A percentile compares a stretch with the other conserved stretches of the same genome.
Conservation (phyloP, 2,797 vertebrate species). For the Sus cebifrons region DNA sequence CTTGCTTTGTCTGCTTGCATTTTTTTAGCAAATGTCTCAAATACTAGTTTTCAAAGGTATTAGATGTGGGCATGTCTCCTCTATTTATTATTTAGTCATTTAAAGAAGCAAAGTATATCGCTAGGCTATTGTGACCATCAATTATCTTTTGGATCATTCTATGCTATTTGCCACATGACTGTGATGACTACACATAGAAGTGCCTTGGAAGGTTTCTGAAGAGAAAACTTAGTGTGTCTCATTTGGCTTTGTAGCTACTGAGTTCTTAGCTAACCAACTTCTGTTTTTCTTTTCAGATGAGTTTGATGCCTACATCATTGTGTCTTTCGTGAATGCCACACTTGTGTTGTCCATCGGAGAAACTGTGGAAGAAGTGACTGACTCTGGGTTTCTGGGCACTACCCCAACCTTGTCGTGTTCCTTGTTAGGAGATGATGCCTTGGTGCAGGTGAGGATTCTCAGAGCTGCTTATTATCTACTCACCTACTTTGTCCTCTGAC, state of each 20-base stretch:
- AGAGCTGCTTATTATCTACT: neutral
- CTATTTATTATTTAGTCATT: neutral
- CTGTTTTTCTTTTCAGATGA: conserved; percentile 93
- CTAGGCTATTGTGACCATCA: neutral
- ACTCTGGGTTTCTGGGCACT: conserved; percentile 98
- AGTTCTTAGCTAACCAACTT: conserved; percentile 62
- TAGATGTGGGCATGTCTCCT: conserved; percentile 21
- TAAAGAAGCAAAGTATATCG: conserved; percentile 17
- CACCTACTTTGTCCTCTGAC: neutral
- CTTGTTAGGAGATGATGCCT: conserved; percentile 97
- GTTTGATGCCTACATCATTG: conserved; percentile 99
- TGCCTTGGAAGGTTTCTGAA: conserved; percentile 81
- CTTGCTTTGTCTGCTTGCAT: neutral
- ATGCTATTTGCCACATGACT: neutral
- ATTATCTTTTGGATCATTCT: conserved; percentile 42
- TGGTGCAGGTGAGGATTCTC: conserved; percentile 95
- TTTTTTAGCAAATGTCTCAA: conserved; percentile 54
- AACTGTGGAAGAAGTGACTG: conserved; percentile 99
- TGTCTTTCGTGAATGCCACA: conserved; percentile 99
- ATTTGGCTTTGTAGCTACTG: conserved; percentile 73
- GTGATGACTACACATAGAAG: conserved; percentile 43
- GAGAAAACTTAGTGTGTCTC: conserved; percentile 75
- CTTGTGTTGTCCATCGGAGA: conserved; percentile 98
- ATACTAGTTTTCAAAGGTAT: conserved; percentile 38
- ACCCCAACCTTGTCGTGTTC: conserved; percentile 99